Evolutionary conservation across 2,113 vertebrate species (phyloP).

Genomic region (Hucho hucho): DNA sequence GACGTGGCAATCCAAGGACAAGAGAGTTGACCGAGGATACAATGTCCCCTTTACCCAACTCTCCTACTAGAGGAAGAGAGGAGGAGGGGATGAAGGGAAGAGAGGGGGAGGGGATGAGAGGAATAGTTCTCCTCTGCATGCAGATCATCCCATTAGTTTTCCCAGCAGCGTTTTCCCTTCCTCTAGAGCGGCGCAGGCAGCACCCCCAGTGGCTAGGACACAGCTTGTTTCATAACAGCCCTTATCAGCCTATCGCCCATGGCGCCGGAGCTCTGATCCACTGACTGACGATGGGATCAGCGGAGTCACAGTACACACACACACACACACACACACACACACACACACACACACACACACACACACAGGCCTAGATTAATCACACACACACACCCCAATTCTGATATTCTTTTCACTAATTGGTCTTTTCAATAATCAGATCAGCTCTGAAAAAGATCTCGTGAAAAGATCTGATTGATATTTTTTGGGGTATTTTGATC

Average conservation of each 20-base stretch:
- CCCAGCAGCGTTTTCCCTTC: not conserved
- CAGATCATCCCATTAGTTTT: not conserved
- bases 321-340: not conserved
- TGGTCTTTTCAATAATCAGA: no score
- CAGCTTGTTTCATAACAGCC: not conserved
- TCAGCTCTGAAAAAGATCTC: no score
- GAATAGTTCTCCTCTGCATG: not conserved
- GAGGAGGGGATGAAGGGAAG: not conserved
- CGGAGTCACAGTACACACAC: not conserved
- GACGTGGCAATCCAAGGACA: not conserved
- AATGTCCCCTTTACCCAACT: not conserved
- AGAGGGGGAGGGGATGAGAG: not conserved
- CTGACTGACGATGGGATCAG: not conserved
- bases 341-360: not conserved
- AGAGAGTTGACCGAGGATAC: not conserved
- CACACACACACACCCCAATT: not conserved
- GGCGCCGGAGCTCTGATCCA: not conserved
- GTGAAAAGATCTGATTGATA: no score
- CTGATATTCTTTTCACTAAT: no score
- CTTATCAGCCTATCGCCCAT: not conserved
- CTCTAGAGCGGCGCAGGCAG: not conserved
- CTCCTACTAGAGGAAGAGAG: not conserved
- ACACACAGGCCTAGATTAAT: not conserved
- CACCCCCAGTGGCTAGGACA: not conserved
- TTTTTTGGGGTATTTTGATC: no score